These are phyloP conservation scores for Aspidiotus rigidus DNA, from an alignment of 2,888 invertebrate genomes.

Conservation along the genomic window DNA sequence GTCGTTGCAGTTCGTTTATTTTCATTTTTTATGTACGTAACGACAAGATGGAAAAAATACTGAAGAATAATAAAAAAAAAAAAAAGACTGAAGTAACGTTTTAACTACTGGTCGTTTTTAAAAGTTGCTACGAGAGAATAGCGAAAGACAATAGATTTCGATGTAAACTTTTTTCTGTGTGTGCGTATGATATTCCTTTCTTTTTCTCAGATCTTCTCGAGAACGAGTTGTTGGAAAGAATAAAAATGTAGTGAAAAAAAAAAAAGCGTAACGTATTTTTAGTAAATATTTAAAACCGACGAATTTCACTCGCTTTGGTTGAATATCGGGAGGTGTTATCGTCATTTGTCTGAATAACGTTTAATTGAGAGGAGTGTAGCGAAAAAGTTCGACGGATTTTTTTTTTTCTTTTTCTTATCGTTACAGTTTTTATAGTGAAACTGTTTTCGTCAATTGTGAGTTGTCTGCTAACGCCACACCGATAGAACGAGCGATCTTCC, in stretches of 20 bases:
- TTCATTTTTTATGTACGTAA: neutral
- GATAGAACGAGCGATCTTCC: no score
- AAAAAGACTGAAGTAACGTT: slow-evolving; percentile 7
- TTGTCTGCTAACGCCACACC: no score
- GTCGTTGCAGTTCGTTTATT: slow-evolving; percentile 7
- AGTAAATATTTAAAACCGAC: neutral
- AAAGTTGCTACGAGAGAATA: slow-evolving; percentile 2
- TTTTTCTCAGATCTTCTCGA: neutral
- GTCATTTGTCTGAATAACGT: neutral
- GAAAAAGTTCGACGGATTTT: neutral
- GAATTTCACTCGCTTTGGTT: no score
- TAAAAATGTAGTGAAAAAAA: neutral
- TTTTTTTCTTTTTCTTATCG: no score
- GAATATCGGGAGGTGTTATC: neutral
- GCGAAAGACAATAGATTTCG: slow-evolving; percentile 4
- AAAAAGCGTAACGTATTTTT: neutral
- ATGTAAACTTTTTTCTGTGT: neutral
- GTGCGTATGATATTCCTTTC: neutral
- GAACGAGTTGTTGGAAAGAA: neutral
- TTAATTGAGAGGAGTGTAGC: slow-evolving; percentile 2
- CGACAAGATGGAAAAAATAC: slow-evolving; percentile 1
- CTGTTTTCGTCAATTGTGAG: no score
- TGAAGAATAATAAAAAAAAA: neutral
- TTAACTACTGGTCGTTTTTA: slow-evolving; percentile 12
- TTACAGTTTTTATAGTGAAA: no score